Percentiles rank a stretch among this genome's conserved stretches.
Evolutionary conservation across 2,797 vertebrate species (phyloP).

Genomic region (Pelodytes ibericus): DNA sequence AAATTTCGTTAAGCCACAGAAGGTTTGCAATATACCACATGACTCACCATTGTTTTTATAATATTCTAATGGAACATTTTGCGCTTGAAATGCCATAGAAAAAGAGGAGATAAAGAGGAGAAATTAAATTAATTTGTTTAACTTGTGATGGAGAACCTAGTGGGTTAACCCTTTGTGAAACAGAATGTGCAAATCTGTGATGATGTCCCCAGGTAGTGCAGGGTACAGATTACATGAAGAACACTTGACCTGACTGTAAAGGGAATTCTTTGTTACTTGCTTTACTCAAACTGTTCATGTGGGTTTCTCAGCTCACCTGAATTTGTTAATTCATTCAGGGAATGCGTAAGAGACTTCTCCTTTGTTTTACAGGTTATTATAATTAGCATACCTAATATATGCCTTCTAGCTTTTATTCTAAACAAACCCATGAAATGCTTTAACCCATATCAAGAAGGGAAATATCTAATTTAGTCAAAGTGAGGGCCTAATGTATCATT

Average conservation of each 20-base stretch:
- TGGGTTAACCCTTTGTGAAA: neutral
- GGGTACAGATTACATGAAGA: neutral
- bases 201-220: constrained; percentile 8
- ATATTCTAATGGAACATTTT: constrained; percentile 29
- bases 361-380: neutral
- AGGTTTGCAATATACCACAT: constrained; percentile 43
- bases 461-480: no score
- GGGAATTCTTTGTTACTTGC: neutral
- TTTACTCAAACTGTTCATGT: neutral
- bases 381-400: neutral
- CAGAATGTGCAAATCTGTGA: neutral
- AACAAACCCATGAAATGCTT: neutral
- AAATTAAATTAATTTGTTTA: constrained; percentile 1
- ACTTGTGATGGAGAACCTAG: neutral
- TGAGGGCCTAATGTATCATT: no score
- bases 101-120: constrained; percentile 22
- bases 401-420: neutral
- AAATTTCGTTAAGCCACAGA: constrained; percentile 61
- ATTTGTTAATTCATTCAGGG: neutral
- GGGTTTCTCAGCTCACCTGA: neutral
- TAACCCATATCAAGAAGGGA: no score
- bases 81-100: constrained; percentile 22
- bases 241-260: neutral
- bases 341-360: neutral
- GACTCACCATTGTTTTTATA: constrained; percentile 40